Conservation (phyloP, 2,113 vertebrate genomes). For the Spea bombifrons region DNA sequence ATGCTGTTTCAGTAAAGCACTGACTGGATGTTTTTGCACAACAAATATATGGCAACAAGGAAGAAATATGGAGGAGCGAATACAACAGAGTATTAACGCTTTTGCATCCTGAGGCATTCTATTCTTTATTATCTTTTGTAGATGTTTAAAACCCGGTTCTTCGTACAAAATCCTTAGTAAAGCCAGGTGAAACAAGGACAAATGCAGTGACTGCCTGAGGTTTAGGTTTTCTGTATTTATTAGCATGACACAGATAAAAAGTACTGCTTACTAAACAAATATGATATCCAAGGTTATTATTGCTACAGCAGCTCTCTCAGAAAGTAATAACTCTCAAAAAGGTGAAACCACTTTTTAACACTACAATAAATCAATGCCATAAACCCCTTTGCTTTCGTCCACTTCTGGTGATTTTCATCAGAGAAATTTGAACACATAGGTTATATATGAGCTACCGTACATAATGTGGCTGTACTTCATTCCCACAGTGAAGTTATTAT, state of each 20-base stretch:
- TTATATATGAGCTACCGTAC: background rate
- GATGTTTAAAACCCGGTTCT: background rate
- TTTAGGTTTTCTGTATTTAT: background rate
- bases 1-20: too few species aligned
- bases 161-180: background rate
- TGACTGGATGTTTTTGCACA: too few species aligned
- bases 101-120: background rate
- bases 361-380: background rate
- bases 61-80: background rate
- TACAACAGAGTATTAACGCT: too few species aligned
- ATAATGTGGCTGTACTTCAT: background rate
- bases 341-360: background rate
- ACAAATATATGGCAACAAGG: background rate
- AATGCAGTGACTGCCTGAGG: background rate
- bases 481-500: background rate
- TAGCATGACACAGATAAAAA: background rate
- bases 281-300: background rate
- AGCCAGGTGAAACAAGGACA: slow-evolving; percentile 2
- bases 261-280: slow-evolving; percentile 15
- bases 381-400: background rate
- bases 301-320: background rate
- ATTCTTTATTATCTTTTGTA: background rate
- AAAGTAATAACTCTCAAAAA: background rate
- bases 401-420: background rate
- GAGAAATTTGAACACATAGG: background rate